Base-by-base conservation (phyloP, 2,888 invertebrate genomes). In the Heliconius sara region DNA sequence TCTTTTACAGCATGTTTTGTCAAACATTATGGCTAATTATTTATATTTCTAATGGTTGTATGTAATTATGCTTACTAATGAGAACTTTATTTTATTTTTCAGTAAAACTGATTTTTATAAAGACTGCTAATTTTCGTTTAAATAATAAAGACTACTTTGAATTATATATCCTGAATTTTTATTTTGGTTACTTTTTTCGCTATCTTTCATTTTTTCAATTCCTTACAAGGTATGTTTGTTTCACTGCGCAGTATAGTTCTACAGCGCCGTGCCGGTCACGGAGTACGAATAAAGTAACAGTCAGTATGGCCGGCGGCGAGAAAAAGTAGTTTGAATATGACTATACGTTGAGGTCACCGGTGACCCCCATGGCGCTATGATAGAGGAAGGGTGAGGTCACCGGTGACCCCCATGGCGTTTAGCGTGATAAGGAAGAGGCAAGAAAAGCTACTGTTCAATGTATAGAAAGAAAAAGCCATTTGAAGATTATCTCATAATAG, bases 321-420 rank as follows among this genome's bases (percentile, higher is more conserved):
- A 82, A 83, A 83, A 83, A 82, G 82, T 82, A 82, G 80, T 82
- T 83, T 83, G 83, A 84, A 84, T 83, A 83, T 84, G 84, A 83
- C 83, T 85, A 83, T 84, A 83, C 82, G 81, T 83, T 84, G 84
- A 85, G 85, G 83, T 84, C 84, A 85, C 85, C 83, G 84, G 84
- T 84, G 84, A 81, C 84, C 84, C 83, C 84, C 85, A 84, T 82
- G 85, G 84, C 84, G 83, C 83, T 80, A 83, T 82, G 81, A 81
- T 82, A 80, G 82, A 81, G 82, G 83, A 81, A 82, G 82, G 83
- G 81, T 83, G 84, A 57, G 52, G 52, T 57, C 52, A 57, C 19
- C 52, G 52, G 52, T 57, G 19, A 57, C 52, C 52, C 16, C 52
- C 52, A 57, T 57, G 57, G 57, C 57, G 57, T 57, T 57, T 57